phyloP scores from a whole-genome alignment of 2,113 vertebrate genomes.

The Microcebus murinus region DNA sequence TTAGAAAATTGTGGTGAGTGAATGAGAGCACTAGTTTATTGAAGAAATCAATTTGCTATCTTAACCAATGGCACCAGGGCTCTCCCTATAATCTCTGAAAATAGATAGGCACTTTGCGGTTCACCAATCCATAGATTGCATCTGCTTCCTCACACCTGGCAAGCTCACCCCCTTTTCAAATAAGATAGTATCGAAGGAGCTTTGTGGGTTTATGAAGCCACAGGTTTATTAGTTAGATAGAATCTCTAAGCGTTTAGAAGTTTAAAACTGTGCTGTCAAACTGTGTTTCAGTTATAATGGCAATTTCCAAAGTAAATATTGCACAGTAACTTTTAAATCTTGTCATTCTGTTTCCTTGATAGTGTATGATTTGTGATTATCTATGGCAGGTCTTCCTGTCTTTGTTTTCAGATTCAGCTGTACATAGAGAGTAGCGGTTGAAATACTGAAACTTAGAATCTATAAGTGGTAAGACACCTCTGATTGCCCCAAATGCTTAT shows the following conservation, averaged over 20 bases:
- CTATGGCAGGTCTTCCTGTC: conserved; percentile 21
- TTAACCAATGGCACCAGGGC: conserved; percentile 70
- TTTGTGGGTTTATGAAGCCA: conserved; percentile 75
- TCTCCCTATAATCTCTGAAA: conserved; percentile 76
- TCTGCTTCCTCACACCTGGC: conserved; percentile 74
- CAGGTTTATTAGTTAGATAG: conserved; percentile 77
- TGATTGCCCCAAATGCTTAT: not conserved
- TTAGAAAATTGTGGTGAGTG: conserved; percentile 77
- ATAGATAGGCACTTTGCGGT: conserved; percentile 68
- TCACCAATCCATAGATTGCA: conserved; percentile 65
- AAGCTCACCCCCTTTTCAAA: conserved; percentile 65
- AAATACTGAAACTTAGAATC: not conserved
- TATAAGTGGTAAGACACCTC: not conserved
- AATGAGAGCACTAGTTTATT: conserved; percentile 71
- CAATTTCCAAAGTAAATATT: conserved; percentile 72
- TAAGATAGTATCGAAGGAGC: conserved; percentile 57
- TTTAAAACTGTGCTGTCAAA: conserved; percentile 64
- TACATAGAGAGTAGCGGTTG: not conserved
- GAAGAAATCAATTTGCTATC: conserved; percentile 79
- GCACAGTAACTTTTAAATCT: conserved; percentile 57
- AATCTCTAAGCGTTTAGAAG: conserved; percentile 46
- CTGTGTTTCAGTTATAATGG: conserved; percentile 63
- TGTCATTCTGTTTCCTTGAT: conserved; percentile 65
- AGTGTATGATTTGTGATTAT: conserved; percentile 48
- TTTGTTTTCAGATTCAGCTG: conserved; percentile 60